Evolutionary conservation across 2,888 invertebrate genomes (phyloP).

Genomic region (Hirtodrosophila alboralis): DNA sequence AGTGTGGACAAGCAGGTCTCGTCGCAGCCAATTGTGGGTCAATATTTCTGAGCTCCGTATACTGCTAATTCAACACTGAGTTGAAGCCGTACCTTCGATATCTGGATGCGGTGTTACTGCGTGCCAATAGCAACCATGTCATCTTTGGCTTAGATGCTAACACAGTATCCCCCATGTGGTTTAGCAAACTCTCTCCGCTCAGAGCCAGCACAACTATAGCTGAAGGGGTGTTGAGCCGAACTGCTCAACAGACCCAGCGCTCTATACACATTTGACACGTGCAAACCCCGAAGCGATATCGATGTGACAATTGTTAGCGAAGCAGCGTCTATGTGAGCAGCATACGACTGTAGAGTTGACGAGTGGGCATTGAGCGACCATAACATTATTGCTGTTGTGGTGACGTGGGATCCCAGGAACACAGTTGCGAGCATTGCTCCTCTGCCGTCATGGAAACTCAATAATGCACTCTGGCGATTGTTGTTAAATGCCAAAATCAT

Average conservation of each 20-base stretch:
- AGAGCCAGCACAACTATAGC: too few relatives aligned
- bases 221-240: conserved; percentile 2
- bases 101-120: conserved; percentile 27
- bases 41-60: conserved; percentile 21
- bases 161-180: too few relatives aligned
- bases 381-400: conserved; percentile 15
- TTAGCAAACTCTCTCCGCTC: too few relatives aligned
- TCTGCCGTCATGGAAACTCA: conserved; percentile 22
- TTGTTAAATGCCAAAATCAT: too few relatives aligned
- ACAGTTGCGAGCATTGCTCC: conserved; percentile 30
- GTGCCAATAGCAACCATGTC: not conserved
- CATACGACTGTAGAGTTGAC: conserved; percentile 22
- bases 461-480: conserved; percentile 14
- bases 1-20: conserved; percentile 30
- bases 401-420: not conserved
- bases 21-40: conserved; percentile 18
- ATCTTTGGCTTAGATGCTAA: too few relatives aligned
- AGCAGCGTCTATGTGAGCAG: conserved; percentile 18
- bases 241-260: conserved; percentile 20
- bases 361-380: conserved; percentile 33
- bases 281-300: conserved; percentile 12
- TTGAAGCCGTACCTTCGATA: conserved; percentile 28
- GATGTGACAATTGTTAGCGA: conserved; percentile 9
- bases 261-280: conserved; percentile 9
- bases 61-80: conserved; percentile 19